Evolutionary conservation across 2,888 invertebrate genomes (phyloP).

Genomic region (Sarcophaga subvicina): DNA sequence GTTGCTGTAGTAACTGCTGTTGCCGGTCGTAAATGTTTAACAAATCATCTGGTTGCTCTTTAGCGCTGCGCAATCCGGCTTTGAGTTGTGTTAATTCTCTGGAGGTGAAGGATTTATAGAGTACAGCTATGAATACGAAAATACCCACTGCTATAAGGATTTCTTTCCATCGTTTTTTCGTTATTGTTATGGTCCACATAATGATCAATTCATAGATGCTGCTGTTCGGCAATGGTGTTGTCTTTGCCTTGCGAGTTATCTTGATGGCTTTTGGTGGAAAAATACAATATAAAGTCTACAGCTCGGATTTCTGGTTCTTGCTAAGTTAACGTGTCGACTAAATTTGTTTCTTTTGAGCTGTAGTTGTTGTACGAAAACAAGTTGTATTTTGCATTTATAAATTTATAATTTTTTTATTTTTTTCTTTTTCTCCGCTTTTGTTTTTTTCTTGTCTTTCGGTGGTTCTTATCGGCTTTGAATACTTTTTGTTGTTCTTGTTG

Average conservation of each 20-base stretch:
- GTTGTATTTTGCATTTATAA: slow-evolving; percentile 52
- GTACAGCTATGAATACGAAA: slow-evolving; percentile 73
- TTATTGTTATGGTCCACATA: slow-evolving; percentile 74
- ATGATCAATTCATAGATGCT: slow-evolving; percentile 29
- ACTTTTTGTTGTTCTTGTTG: slow-evolving; percentile 34
- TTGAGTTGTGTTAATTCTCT: slow-evolving; percentile 4
- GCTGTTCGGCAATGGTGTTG: neutral
- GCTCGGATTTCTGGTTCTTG: slow-evolving; percentile 23
- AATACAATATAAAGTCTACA: neutral
- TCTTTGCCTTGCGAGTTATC: neutral
- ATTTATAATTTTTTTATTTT: slow-evolving; percentile 38
- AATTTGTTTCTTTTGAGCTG: slow-evolving; percentile 18
- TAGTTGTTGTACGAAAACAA: slow-evolving; percentile 41
- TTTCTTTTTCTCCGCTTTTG: slow-evolving; percentile 7
- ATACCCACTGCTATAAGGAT: slow-evolving; percentile 71
- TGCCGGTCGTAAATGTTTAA: slow-evolving; percentile 73
- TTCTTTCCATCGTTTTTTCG: slow-evolving; percentile 76
- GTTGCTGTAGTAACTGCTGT: slow-evolving; percentile 73
- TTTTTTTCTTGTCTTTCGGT: slow-evolving; percentile 4
- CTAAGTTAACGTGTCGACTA: slow-evolving; percentile 34
- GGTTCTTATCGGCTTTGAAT: slow-evolving; percentile 40
- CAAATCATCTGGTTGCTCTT: slow-evolving; percentile 55
- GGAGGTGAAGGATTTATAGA: slow-evolving; percentile 73
- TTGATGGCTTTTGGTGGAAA: slow-evolving; percentile 6
- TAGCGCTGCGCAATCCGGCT: slow-evolving; percentile 30